These are phyloP conservation scores for Sminthurides aquaticus DNA, from an alignment of 2,888 invertebrate genomes.

Conservation along the genomic window DNA sequence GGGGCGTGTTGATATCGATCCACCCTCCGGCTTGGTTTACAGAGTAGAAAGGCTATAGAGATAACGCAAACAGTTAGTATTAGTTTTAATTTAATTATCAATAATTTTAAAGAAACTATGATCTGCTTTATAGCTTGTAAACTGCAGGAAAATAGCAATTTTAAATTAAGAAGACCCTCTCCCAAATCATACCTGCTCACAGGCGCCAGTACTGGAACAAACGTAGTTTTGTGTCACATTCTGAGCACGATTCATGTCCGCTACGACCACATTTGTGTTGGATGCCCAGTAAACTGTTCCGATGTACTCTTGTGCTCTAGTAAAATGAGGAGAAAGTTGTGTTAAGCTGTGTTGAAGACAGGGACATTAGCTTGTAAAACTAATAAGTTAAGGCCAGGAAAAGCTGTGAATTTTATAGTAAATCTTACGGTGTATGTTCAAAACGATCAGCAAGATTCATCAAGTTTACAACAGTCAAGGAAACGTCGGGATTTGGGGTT, in stretches of 20 bases:
- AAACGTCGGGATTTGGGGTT: constrained; percentile 46
- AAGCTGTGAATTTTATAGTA: no score
- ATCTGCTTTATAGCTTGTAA: no score
- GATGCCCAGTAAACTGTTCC: constrained; percentile 65
- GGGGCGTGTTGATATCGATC: constrained; percentile 56
- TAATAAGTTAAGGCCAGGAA: no score
- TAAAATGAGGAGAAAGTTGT: background rate
- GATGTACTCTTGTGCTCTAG: constrained; percentile 42
- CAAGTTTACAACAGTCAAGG: constrained; percentile 45
- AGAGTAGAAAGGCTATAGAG: constrained; percentile 40
- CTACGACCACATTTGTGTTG: constrained; percentile 60
- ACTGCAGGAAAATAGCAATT: no score
- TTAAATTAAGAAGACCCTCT: no score
- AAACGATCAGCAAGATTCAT: background rate
- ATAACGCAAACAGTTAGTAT: no score
- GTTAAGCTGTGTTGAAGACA: no score
- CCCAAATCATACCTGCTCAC: no score
- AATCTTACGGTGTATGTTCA: background rate
- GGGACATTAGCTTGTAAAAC: no score
- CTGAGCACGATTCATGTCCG: constrained; percentile 86
- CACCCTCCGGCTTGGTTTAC: constrained; percentile 61
- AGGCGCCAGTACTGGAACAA: constrained; percentile 51
- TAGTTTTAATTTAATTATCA: no score
- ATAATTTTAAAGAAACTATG: no score
- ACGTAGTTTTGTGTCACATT: constrained; percentile 61